These are phyloP conservation scores for Rallus limicola DNA, from an alignment of 2,113 vertebrate genomes.

Conservation along the genomic window DNA sequence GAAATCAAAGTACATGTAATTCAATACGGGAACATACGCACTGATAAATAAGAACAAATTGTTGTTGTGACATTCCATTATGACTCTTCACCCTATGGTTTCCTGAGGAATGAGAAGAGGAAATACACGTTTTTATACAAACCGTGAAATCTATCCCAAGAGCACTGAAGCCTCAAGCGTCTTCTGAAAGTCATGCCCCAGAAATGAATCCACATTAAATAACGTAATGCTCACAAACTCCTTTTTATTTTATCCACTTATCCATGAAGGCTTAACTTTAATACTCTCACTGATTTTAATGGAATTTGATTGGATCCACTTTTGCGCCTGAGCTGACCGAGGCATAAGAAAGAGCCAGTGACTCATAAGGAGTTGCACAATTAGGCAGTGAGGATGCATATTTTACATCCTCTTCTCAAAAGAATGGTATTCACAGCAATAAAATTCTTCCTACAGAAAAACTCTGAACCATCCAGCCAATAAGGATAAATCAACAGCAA, in stretches of 20 bases:
- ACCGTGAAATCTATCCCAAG: background rate
- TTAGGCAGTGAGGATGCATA: background rate
- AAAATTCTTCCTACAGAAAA: background rate
- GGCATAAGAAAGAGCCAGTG: background rate
- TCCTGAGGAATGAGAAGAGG: background rate
- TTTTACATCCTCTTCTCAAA: background rate
- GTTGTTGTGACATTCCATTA: background rate
- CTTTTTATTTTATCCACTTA: background rate
- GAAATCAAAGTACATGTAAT: background rate
- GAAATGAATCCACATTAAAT: background rate
- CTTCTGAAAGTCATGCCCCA: background rate
- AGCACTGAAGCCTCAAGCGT: background rate
- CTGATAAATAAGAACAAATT: constrained; percentile 23
- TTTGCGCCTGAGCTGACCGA: background rate
- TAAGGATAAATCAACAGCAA: background rate
- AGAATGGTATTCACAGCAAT: background rate
- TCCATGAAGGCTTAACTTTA: background rate
- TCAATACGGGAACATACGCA: background rate
- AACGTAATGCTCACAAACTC: background rate
- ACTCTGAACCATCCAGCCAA: background rate
- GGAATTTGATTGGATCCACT: background rate
- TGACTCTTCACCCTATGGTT: background rate
- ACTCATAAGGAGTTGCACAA: background rate
- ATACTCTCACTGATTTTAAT: background rate
- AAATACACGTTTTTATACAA: background rate